phyloP scores from a whole-genome alignment of 2,113 vertebrate genomes.

The Deroptyus accipitrinus region DNA sequence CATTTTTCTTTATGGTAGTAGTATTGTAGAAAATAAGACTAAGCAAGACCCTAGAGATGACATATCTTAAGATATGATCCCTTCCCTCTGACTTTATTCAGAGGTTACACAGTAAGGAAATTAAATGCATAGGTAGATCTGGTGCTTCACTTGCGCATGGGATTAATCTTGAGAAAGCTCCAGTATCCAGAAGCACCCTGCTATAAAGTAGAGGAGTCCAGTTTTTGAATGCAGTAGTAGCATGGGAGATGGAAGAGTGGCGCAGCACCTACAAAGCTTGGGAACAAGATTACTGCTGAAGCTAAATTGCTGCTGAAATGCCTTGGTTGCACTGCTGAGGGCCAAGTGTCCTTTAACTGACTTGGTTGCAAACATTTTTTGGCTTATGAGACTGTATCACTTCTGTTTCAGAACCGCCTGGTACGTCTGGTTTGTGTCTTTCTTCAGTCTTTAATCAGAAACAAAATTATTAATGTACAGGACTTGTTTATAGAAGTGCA shows the following conservation, averaged over 20 bases:
- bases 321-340: neutral
- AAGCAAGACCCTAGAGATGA: neutral
- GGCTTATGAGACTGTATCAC: neutral
- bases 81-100: neutral
- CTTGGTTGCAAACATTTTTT: neutral
- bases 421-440: slow-evolving; percentile 98
- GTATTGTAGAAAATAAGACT: neutral
- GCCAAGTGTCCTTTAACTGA: neutral
- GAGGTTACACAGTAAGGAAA: neutral
- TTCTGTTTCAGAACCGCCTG: slow-evolving; percentile 88
- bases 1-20: neutral
- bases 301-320: neutral
- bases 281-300: neutral
- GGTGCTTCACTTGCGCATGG: neutral
- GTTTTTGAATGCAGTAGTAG: neutral
- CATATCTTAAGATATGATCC: neutral
- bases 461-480: slow-evolving; percentile 99
- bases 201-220: neutral
- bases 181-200: neutral
- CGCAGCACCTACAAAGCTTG: neutral
- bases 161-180: neutral
- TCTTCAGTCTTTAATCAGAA: slow-evolving; percentile 96
- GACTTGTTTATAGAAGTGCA: slow-evolving; percentile 99
- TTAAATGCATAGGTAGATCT: neutral
- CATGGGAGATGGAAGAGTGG: neutral